Evolutionary conservation across 2,113 vertebrate genomes (phyloP), one percentile per base, ranked within the genome.

Genomic region (Sporophila hypoxantha): DNA sequence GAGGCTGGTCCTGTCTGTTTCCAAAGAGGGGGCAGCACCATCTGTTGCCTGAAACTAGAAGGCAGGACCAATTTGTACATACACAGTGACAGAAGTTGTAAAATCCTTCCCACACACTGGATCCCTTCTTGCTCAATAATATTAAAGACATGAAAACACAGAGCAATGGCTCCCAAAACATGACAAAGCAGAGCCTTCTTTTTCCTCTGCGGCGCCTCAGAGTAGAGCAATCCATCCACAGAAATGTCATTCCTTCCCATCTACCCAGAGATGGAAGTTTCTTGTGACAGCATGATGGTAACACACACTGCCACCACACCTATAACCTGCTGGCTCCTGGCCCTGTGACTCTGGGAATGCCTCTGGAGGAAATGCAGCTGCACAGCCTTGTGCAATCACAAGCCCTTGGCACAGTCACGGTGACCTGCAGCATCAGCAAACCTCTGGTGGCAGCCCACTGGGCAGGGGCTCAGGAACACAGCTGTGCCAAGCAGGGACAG

Each of bases 11-110:
- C 26, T 60, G 27, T 62, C 53, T 88, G 57, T 68, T 25, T 85
- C 53, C 4, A 7, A 66, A 80, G 44, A 68, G 29, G 56, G n/a
- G 49, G 73, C 68, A 66, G 66, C 61, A 61, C 50, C 64, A 82
- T 74, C 52, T 85, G 75, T 70, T 90, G 78, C 83, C 77, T 87
- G 27, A 85, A 92, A 61, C 75, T 83, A 80, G 78, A 82, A 67
- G 73, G 34, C 76, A 89, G 74, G 79, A 93, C 77, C 36, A 49
- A 20, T 65, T 68, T 75, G 42, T 80, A 55, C 37, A 2, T 15
- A 52, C 46, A 50, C 6, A 4, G 42, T 2, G 14, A 67, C 23
- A 87, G 73, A 69, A 91, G 59, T 44, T 88, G 52, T 66, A 85
- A 87, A 81, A 82, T 68, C 47, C 39, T 84, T 20, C 80, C 56